Evolutionary conservation across 2,113 vertebrate species (phyloP), one percentile per base, ranked within the genome.

Genomic region (Tupaia chinensis): DNA sequence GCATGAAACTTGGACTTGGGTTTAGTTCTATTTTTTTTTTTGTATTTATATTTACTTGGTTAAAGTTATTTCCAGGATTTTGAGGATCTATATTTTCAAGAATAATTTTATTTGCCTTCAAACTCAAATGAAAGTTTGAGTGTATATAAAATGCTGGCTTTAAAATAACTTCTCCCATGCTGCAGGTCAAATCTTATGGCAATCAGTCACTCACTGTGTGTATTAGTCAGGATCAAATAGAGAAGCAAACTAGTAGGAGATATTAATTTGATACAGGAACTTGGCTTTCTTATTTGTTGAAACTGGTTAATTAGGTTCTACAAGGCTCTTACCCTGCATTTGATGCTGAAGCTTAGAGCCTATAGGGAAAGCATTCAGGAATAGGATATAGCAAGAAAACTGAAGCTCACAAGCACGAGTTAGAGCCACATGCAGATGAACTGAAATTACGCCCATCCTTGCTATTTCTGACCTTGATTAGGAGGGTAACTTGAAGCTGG

Each of bases 51-150:
- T 79, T 93, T 58, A 87, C 74, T 91, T 96, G 85, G 13, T 13
- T 66, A 58, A 23, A 5, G 22, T 87, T 76, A 84, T 19, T 76
- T 95, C 87, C 69, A 87, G 27, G 58, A 80, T 84, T 83, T 34
- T 80, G 89, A 80, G 65, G 44, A 77, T 11, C 68, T 76, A 10
- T 44, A 0, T 93, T 15, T 84, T 94, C 10, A 94, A 77, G 92
- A 93, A 90, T 53, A 22, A 79, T 74, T 77, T 94, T 94, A 87
- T 89, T 87, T 90, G 89, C 10, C 19, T 3, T 58, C 20, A 79
- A 83, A 83, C 76, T 34, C 27, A 93, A 91, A 65, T 93, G 77
- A 65, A 17, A 80, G 29, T 93, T 90, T 90, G 69, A 79, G 81
- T 70, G 53, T 88, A 13, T 79, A 22, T 22, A 61, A 53, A 25